Base-by-base conservation (phyloP, 1,140 invertebrate genomes). In the Babylonia areolata region DNA sequence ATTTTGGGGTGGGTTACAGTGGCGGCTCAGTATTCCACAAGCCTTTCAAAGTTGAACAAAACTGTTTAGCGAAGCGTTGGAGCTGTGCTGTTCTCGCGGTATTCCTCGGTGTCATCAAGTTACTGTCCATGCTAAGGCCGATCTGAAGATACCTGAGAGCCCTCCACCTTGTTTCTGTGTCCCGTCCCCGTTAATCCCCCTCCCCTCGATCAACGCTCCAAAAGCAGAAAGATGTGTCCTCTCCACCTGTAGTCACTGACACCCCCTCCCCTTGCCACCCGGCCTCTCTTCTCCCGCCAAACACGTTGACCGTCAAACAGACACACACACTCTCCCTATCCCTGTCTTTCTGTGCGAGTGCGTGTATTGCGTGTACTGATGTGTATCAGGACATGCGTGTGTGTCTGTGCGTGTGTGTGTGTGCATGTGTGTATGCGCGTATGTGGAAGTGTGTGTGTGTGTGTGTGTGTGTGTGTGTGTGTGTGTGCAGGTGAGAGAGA, bases 331-430 rank as follows among this genome's bases (percentile, higher is more conserved):
- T 20, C 46, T 20, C 46, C 46, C 20, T 64, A 12, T 51, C 46
- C 46, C 46, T 0, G 17, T 51, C 46, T 51, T 17, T 20, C 9
- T 51, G 46, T 51, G 46, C 20, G 46, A 11, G 46, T 51, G 46
- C 20, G 46, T 51, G 46, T 51, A 20, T 51, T 51, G 46, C 20
- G 46, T 51, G 23, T 23, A n/a, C 5, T 12, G 17, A n/a, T 64
- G 58, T 20, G 58, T 12, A n/a, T 23, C 20, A 23, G 58, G 15
- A 2, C 28, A 23, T 64, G 6, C 28, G 58, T 64, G 6, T 64
- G 58, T 64, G 58, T 64, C 15, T 64, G 58, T 64, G 58, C 28
- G 58, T 64, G 58, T 64, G 58, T 64, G 58, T 64, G 58, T 64
- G 58, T 64, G 58, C 28, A 23, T 64, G 58, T 64, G 58, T 64